These are phyloP conservation scores for Temnothorax curvispinosus DNA, from an alignment of 1,140 invertebrate species.

Conservation along the genomic window DNA sequence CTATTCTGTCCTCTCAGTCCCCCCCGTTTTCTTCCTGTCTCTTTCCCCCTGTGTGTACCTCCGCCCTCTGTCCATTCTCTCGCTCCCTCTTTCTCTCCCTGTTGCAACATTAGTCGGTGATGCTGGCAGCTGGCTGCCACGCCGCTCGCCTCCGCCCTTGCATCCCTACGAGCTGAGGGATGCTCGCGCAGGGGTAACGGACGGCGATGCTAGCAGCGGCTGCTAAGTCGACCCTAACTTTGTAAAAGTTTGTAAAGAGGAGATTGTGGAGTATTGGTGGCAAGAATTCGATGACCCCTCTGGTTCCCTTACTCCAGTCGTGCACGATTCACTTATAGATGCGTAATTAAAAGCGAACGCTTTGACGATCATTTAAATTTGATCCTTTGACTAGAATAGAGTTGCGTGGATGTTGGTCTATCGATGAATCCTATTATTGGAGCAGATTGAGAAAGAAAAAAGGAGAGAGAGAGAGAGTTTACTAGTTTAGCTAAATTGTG, in stretches of 20 bases:
- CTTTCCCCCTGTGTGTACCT: conserved; percentile 46
- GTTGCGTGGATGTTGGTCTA: not conserved
- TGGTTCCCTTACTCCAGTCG: conserved; percentile 89
- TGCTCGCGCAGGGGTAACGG: conserved; percentile 69
- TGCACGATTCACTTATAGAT: conserved; percentile 88
- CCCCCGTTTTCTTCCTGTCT: conserved; percentile 37
- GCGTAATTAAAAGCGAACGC: conserved; percentile 87
- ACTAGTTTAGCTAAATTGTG: not conserved
- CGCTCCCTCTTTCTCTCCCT: conserved; percentile 80
- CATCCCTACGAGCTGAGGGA: conserved; percentile 72
- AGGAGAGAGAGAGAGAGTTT: conserved; percentile 22
- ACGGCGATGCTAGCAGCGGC: conserved; percentile 46
- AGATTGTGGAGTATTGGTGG: conserved; percentile 1
- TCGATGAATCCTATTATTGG: not conserved
- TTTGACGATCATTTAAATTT: not conserved
- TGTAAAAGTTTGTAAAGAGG: conserved; percentile 27
- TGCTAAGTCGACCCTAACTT: conserved; percentile 18
- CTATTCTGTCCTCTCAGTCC: conserved; percentile 39
- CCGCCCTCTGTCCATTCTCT: conserved; percentile 68
- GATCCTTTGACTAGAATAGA: not conserved
- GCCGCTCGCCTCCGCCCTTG: conserved; percentile 77
- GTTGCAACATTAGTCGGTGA: conserved; percentile 83
- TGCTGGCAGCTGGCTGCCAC: conserved; percentile 77
- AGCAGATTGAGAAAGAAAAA: not conserved
- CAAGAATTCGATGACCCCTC: conserved; percentile 82